Base-by-base conservation (phyloP, 2,797 vertebrate species). In the Chaunax sp. region DNA sequence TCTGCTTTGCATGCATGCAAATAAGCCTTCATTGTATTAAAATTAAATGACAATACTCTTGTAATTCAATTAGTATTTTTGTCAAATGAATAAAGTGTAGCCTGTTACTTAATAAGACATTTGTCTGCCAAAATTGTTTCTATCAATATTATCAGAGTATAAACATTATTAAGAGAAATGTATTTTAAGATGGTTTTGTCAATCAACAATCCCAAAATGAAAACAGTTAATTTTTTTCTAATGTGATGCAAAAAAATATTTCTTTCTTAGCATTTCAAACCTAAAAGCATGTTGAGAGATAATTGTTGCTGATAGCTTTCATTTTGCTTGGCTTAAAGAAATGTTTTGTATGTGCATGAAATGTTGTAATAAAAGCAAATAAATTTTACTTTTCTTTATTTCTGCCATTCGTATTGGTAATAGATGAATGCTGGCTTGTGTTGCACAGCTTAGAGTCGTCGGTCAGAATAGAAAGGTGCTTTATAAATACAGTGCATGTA, bases 301-400 rank as follows among this genome's bases (percentile, higher is more conserved):
- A 1, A n/a, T 50, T 35, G 2, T 18, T 46, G n/a, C 40, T 12
- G 6, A 23, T 18, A 33, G 22, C 22, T 54, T 77, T 53, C 1
- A 46, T 38, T 64, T 38, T 16, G n/a, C 44, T 51, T 41, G 15
- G 26, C 35, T 71, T 13, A 54, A 71, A 40, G 1, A 26, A 64
- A 71, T 53, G 38, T 69, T 69, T 81, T 78, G 57, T 74, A 56
- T 79, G 70, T 79, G 77, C 75, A 88, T 87, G 64, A 45, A 53
- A 63, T 69, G 46, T 75, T 69, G 68, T 67, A 56, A 77, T 75
- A 8, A 72, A 67, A 64, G 19, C 50, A 87, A 87, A 61, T 64
- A 75, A 83, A 30, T 30, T 5, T n/a, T n/a, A n/a, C n/a, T n/a
- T n/a, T n/a, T n/a, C n/a, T n/a, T n/a, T 35, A 35, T 69, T 19